phyloP scores from a whole-genome alignment of 1,140 invertebrate genomes.

The Drosophila malerkotliana region DNA sequence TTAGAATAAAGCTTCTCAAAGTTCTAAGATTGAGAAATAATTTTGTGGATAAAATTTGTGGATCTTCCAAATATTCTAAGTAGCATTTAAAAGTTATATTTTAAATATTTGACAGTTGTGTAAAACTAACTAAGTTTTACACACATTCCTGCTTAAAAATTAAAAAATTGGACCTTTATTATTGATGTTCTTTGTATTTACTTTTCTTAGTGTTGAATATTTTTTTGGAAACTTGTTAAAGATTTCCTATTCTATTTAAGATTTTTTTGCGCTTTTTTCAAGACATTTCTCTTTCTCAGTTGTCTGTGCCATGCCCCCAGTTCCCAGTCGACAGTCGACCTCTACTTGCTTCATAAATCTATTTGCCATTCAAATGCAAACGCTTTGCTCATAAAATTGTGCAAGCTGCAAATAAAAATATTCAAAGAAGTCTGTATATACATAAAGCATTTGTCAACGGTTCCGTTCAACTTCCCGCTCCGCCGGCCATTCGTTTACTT shows the following conservation, averaged over 20 bases:
- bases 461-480: conserved; percentile 21
- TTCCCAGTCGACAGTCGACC: conserved; percentile 11
- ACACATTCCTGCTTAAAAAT: too few relatives aligned
- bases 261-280: conserved; percentile 47
- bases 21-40: too few relatives aligned
- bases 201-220: too few relatives aligned
- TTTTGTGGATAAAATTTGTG: too few relatives aligned
- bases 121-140: too few relatives aligned
- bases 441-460: conserved; percentile 70
- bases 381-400: conserved; percentile 60
- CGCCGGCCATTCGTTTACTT: conserved; percentile 1
- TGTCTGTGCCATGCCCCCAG: not conserved
- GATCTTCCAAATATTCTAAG: too few relatives aligned
- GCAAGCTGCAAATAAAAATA: conserved; percentile 70
- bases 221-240: not conserved
- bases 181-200: too few relatives aligned
- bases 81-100: too few relatives aligned
- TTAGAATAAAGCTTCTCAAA: too few relatives aligned
- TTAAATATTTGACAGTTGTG: too few relatives aligned
- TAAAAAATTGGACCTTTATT: too few relatives aligned
- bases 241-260: conserved; percentile 22
- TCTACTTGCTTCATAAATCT: conserved; percentile 56
- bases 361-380: conserved; percentile 71
- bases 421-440: conserved; percentile 54
- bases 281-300: not conserved